phyloP scores from a whole-genome alignment of 2,888 invertebrate species.

The Amorpha juglandis region DNA sequence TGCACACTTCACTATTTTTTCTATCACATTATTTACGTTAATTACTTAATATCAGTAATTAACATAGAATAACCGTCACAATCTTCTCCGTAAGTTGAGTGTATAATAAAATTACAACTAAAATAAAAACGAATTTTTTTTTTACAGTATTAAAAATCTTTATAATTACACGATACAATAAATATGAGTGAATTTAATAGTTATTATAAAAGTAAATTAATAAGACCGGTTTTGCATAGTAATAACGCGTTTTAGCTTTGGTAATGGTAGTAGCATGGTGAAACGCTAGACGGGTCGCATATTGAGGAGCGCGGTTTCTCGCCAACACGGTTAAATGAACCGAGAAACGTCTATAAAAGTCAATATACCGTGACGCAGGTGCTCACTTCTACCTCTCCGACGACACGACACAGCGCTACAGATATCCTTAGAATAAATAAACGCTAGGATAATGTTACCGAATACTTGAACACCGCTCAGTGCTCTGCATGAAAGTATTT shows the following conservation, averaged over 20 bases:
- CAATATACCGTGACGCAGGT: slow-evolving; percentile 65
- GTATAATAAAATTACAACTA: background rate
- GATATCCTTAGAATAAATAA: slow-evolving; percentile 14
- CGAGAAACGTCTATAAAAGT: slow-evolving; percentile 51
- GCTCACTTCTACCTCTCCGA: slow-evolving; percentile 16
- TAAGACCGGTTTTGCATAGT: slow-evolving; percentile 17
- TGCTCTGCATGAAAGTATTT: background rate
- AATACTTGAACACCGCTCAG: background rate
- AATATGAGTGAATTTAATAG: slow-evolving; percentile 1
- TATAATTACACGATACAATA: background rate
- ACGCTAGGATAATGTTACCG: slow-evolving; percentile 8
- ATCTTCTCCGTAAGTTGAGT: background rate
- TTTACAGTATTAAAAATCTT: background rate
- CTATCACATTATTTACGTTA: background rate
- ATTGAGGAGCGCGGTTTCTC: slow-evolving; percentile 27
- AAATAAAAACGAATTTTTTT: background rate
- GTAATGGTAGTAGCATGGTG: slow-evolving; percentile 21
- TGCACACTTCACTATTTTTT: slow-evolving; percentile 35
- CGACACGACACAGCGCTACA: background rate
- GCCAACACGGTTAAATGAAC: slow-evolving; percentile 47
- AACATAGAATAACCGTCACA: slow-evolving; percentile 2
- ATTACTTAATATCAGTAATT: background rate
- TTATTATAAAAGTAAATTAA: slow-evolving; percentile 3
- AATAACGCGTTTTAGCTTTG: slow-evolving; percentile 9
- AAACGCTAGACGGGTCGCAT: slow-evolving; percentile 25